Evolutionary conservation across 1,140 invertebrate genomes (phyloP), one percentile per base, ranked within the genome.

Genomic region (Sycophaga agraensis): DNA sequence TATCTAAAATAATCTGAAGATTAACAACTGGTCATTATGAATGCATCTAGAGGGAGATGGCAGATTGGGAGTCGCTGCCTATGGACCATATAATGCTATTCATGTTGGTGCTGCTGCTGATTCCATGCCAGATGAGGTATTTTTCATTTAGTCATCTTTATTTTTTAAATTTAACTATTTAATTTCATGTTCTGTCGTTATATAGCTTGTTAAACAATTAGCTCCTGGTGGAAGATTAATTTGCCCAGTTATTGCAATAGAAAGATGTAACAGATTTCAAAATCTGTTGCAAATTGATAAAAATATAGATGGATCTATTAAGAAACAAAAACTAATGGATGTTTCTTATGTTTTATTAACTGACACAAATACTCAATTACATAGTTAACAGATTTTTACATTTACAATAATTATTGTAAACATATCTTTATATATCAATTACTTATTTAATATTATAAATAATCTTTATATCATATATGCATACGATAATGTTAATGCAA

Each of bases 61-160:
- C 17, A 79, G 89, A 68, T 66, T 81, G 55, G 89, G 89, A 53
- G 84, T 84, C 67, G 26, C 70, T 21, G 71, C 73, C 39, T 82
- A 84, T 37, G 86, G 79, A 5, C 88, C 88, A 11, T 91, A 84
- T 78, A 84, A 91, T 78, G 88, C 87, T 31, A 91, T 91, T 68
- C 89, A 91, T 75, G 89, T 91, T 58, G 78, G 78, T 55, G 77
- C 78, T 49, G 77, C 78, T 9, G 77, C 77, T 9, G 68, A 73
- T 4, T 65, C 86, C 83, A 61, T 89, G 82, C 72, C 89, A 81
- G 65, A 87, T 83, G 67, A 75, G 59, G 79, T 80, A 70, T 59
- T 45, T 34, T 62, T 5, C 43, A 6, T 37, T 28, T 57, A 11
- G 12, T 53, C 26, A 39, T 28, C 19, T 46, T 2, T 26, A 34